Conservation (phyloP, 2,113 vertebrate species). For the Oreochromis niloticus region DNA sequence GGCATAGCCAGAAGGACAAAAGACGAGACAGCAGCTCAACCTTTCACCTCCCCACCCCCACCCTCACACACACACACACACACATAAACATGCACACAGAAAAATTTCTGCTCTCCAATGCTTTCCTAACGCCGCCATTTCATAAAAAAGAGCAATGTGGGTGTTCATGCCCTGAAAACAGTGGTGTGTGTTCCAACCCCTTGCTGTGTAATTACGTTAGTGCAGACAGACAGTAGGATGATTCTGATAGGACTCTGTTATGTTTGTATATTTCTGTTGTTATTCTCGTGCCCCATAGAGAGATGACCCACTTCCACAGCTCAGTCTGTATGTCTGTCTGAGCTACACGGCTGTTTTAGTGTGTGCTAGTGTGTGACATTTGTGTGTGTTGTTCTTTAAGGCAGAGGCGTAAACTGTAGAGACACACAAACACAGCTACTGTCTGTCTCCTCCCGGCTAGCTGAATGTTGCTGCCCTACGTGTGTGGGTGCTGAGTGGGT, state of each 20-base stretch:
- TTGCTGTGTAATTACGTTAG: conserved; percentile 22
- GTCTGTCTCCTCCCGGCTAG: neutral
- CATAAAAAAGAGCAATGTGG: conserved; percentile 1
- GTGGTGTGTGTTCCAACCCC: neutral
- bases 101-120: neutral
- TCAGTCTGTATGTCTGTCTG: conserved; percentile 13
- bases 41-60: conserved; percentile 39
- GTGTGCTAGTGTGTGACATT: neutral
- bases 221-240: conserved; percentile 8
- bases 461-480: neutral
- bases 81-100: neutral
- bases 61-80: neutral
- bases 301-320: conserved; percentile 55
- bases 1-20: conserved; percentile 52
- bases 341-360: neutral
- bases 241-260: conserved; percentile 11
- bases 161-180: conserved; percentile 6
- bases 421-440: neutral
- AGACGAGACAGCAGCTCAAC: conserved; percentile 44
- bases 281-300: conserved; percentile 41
- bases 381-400: neutral
- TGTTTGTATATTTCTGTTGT: conserved; percentile 50
- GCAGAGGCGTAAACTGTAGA: neutral
- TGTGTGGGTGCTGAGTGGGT: neutral
- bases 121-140: neutral